Evolutionary conservation across 2,797 vertebrate genomes (phyloP), one percentile per base, ranked within the genome.

Genomic region (Fratercula arctica): DNA sequence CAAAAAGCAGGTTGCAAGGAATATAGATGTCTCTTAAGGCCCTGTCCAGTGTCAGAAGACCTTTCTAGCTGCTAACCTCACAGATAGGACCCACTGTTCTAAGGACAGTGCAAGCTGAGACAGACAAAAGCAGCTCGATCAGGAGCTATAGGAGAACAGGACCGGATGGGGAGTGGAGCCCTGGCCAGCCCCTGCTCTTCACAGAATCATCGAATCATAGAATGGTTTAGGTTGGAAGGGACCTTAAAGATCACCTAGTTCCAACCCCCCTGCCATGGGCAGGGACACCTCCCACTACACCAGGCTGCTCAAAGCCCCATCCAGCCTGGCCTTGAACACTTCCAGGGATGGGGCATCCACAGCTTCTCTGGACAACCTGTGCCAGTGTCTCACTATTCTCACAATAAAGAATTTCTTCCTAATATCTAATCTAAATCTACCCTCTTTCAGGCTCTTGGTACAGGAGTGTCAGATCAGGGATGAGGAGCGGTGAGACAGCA

Each of bases 91-190:
- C 13, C 1, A 1, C 29, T 75, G 37, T 45, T 94, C 70, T 53
- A 87, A 77, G 53, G 46, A 64, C 54, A 54, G 43, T 16, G 9
- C 23, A 90, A 37, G 28, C 39, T 31, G 28, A 69, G 83, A 46
- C 12, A 23, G 39, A 26, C 2, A 1, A 79, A 81, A 81, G 54
- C 29, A 84, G 8, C 29, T 75, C 72, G 8, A 24, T 75, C 26
- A 37, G 79, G 16, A 77, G 4, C 0, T 2, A 64, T 0, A 33
- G 46, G 25, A 63, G 31, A 75, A 78, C 1, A 13, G 43, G 43
- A 77, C 6, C 31, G 0, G 1, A 13, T 0, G 1, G 39, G 33
- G 41, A 76, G 9, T 17, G 28, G 20, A 76, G 68, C 24, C 23
- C 63, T 73, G 37, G 19, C 41, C 16, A 1, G 33, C 33, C 29